Conservation (phyloP, 2,888 invertebrate species). For the Odiellus spinosus region DNA sequence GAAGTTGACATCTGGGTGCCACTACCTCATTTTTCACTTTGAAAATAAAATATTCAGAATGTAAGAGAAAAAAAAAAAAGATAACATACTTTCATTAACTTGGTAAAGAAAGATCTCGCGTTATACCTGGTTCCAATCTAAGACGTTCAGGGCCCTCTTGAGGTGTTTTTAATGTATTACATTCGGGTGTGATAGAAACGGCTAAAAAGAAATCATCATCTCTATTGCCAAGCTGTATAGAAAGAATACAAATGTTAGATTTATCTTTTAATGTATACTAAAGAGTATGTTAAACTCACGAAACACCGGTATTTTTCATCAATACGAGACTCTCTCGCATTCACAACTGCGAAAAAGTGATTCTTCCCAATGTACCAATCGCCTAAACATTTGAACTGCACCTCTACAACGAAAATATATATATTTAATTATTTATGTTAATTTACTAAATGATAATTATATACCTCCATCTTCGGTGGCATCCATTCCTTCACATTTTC, state of each 20-base stretch:
- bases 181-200: conserved; percentile 83
- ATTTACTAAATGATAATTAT: conserved; percentile 9
- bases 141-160: conserved; percentile 84
- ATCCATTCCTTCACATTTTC: conserved; percentile 73
- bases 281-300: conserved; percentile 25
- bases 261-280: not conserved
- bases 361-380: conserved; percentile 93
- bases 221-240: conserved; percentile 54
- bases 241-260: not conserved
- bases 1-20: conserved; percentile 75
- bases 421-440: not conserved
- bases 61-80: too few relatives aligned
- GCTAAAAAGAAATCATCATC: conserved; percentile 84
- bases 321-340: conserved; percentile 84
- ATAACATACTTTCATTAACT: not conserved
- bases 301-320: conserved; percentile 91
- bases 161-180: conserved; percentile 76
- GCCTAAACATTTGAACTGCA: conserved; percentile 80
- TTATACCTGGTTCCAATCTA: conserved; percentile 57
- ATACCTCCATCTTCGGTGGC: conserved; percentile 68
- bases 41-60: not conserved
- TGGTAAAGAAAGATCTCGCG: not conserved
- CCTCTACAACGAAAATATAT: conserved; percentile 38
- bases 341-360: conserved; percentile 92
- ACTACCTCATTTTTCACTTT: conserved; percentile 64